Percentiles rank a stretch among this genome's conserved stretches.
Conservation (phyloP, 2,797 vertebrate species). For the Benthosema pterotum region DNA sequence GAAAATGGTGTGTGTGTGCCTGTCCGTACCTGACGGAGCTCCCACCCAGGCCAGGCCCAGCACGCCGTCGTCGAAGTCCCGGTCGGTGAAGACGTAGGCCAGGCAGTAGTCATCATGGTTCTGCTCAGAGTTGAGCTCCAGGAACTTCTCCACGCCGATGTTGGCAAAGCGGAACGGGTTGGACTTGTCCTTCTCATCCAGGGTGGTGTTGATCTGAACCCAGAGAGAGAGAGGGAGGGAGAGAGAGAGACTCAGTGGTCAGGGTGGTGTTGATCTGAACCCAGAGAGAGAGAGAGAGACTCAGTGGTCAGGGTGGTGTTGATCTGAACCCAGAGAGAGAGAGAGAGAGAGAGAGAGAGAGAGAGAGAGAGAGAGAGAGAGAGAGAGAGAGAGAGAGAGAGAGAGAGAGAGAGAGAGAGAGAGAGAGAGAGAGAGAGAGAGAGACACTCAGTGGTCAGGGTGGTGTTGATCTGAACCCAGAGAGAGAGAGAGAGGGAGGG, state of each 20-base stretch:
- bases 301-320: too few species aligned
- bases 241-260: neutral
- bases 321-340: too few species aligned
- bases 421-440: too few species aligned
- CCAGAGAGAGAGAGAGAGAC: too few species aligned
- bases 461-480: too few species aligned
- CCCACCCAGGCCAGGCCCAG: slow-evolving; percentile 98
- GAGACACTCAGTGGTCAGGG: too few species aligned
- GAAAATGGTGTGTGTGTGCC: neutral
- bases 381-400: too few species aligned
- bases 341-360: too few species aligned
- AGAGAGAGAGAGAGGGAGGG: too few species aligned
- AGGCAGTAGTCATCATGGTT: slow-evolving; percentile 97
- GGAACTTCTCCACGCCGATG: slow-evolving; percentile 97
- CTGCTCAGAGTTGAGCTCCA: slow-evolving; percentile 98
- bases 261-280: too few species aligned
- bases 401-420: too few species aligned
- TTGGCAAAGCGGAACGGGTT: slow-evolving; percentile 97
- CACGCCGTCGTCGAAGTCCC: slow-evolving; percentile 97
- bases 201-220: slow-evolving; percentile 90
- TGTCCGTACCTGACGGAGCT: slow-evolving; percentile 87
- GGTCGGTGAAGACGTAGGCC: slow-evolving; percentile 96
- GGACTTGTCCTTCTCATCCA: slow-evolving; percentile 80
- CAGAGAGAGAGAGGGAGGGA: neutral
- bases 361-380: too few species aligned